Evolutionary conservation across 2,113 vertebrate genomes (phyloP).

Genomic region (Columbina picui): DNA sequence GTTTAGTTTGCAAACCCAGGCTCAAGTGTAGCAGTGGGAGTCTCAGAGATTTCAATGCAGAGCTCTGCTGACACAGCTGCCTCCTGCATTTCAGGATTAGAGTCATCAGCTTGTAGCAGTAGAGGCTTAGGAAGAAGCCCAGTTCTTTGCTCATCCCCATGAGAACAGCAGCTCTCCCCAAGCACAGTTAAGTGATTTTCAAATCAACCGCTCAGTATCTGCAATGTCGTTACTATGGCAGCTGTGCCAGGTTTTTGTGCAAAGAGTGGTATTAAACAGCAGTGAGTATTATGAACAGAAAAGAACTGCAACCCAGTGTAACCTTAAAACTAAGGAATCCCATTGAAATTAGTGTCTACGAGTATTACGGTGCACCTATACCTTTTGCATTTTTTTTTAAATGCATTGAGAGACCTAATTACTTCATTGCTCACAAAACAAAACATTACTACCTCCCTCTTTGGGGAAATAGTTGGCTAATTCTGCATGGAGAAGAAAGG

Average conservation of each 20-base stretch:
- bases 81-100: neutral
- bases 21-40: neutral
- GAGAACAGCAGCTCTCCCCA: neutral
- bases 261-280: constrained; percentile 12
- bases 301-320: constrained; percentile 50
- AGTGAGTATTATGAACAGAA: constrained; percentile 45
- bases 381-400: constrained; percentile 44
- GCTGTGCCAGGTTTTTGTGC: constrained; percentile 53
- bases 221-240: constrained; percentile 67
- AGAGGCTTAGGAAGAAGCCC: neutral
- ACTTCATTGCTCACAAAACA: constrained; percentile 45
- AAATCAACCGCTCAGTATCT: neutral
- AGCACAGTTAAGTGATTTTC: neutral
- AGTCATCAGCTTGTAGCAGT: neutral
- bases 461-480: neutral
- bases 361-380: constrained; percentile 55
- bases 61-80: constrained; percentile 1
- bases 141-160: neutral
- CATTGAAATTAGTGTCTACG: constrained; percentile 45
- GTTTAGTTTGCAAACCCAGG: neutral
- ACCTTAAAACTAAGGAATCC: constrained; percentile 42
- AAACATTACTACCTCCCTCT: neutral
- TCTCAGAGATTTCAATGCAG: neutral
- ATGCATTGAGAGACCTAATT: constrained; percentile 43
- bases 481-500: neutral